phyloP scores from a whole-genome alignment of 2,797 vertebrate species.

The Balearica regulorum region DNA sequence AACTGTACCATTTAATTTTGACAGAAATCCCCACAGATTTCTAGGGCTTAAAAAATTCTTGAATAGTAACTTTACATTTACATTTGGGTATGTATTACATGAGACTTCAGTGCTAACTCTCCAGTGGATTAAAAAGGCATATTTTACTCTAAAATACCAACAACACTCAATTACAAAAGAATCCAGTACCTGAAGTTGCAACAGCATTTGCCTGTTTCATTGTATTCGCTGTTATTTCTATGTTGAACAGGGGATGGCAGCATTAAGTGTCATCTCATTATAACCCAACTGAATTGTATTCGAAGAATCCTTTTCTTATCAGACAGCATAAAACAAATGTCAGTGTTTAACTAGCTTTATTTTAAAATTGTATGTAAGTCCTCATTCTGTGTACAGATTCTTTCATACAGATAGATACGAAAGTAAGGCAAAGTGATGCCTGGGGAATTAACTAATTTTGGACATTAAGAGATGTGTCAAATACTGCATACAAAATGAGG shows the following conservation, averaged over 20 bases:
- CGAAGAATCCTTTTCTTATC: not conserved
- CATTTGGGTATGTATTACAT: not conserved
- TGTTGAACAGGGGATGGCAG: slow-evolving; percentile 54
- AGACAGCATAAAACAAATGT: not conserved
- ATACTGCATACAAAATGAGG: not conserved
- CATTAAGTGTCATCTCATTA: not conserved
- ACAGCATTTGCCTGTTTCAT: not conserved
- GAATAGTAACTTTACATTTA: not conserved
- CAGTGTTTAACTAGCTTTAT: not conserved
- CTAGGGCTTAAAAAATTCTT: not conserved
- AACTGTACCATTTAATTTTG: slow-evolving; percentile 14
- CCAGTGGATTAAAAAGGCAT: not conserved
- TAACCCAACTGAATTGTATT: not conserved
- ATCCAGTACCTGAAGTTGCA: not conserved
- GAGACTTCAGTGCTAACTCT: not conserved
- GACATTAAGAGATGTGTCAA: not conserved
- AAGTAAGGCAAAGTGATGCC: not conserved
- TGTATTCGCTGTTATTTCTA: not conserved
- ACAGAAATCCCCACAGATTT: not conserved
- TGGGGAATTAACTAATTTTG: not conserved
- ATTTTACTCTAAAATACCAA: not conserved
- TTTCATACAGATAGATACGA: rapidly evolving
- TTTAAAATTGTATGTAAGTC: not conserved
- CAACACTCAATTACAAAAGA: not conserved
- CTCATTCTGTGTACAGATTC: not conserved